Evolutionary conservation across 2,113 vertebrate species (phyloP).

Genomic region (Haliaeetus leucogaster): DNA sequence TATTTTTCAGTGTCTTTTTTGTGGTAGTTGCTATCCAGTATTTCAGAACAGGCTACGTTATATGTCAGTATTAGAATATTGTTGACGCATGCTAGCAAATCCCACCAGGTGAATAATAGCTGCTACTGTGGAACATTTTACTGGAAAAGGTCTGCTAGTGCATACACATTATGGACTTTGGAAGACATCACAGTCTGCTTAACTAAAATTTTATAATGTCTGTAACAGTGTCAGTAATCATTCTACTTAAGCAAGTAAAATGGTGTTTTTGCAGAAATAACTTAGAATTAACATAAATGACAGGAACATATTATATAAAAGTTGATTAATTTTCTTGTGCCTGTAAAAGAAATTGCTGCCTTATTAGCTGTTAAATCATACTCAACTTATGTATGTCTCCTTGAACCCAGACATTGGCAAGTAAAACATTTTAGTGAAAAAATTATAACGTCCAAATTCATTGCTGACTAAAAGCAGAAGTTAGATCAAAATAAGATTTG

Average conservation of each 20-base stretch:
- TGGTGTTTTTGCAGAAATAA: not conserved
- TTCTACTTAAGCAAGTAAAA: not conserved
- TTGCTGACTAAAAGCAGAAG: not conserved
- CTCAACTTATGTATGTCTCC: not conserved
- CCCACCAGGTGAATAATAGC: not conserved
- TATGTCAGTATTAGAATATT: not conserved
- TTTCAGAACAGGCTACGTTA: not conserved
- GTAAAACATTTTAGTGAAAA: not conserved
- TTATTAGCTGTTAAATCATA: not conserved
- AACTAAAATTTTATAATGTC: not conserved
- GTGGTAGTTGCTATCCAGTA: not conserved
- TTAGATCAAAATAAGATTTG: not conserved
- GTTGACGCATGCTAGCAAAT: not conserved
- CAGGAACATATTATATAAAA: not conserved
- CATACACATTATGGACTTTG: not conserved
- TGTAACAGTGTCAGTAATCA: not conserved
- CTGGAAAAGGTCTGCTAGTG: not conserved
- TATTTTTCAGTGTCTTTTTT: not conserved
- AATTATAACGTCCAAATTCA: not conserved
- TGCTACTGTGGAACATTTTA: not conserved
- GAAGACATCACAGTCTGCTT: not conserved
- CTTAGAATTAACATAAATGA: not conserved
- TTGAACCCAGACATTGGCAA: not conserved
- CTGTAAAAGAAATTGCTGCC: not conserved
- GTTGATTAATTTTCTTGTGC: not conserved